phyloP scores from a whole-genome alignment of 1,140 invertebrate genomes.

The Dendroctonus valens region DNA sequence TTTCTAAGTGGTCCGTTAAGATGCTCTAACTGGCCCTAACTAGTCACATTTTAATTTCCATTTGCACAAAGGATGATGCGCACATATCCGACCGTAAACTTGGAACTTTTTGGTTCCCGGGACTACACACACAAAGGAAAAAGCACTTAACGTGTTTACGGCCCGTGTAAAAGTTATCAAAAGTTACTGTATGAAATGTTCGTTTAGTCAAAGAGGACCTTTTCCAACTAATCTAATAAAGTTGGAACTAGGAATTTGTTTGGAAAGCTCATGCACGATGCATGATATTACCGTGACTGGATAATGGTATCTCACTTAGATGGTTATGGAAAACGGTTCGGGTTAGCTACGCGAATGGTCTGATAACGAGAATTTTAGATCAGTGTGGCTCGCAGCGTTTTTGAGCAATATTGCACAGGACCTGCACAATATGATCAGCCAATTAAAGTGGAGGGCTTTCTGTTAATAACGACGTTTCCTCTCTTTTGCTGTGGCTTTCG shows the following conservation, averaged over 20 bases:
- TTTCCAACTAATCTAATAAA: slow-evolving; percentile 30
- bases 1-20: slow-evolving; percentile 16
- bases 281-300: too few relatives aligned
- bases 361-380: too few relatives aligned
- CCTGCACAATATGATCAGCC: too few relatives aligned
- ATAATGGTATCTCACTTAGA: too few relatives aligned
- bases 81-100: slow-evolving; percentile 16
- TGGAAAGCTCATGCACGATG: too few relatives aligned
- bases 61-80: slow-evolving; percentile 22
- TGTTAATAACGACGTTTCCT: too few relatives aligned
- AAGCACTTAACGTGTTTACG: slow-evolving; percentile 30
- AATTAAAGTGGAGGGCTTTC: too few relatives aligned
- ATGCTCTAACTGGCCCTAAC: slow-evolving; percentile 5
- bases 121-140: slow-evolving; percentile 18
- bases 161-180: slow-evolving; percentile 33
- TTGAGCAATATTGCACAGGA: too few relatives aligned
- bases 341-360: too few relatives aligned
- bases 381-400: too few relatives aligned
- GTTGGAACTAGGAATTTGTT: neutral
- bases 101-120: slow-evolving; percentile 11
- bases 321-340: too few relatives aligned
- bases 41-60: slow-evolving; percentile 23
- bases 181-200: slow-evolving; percentile 28
- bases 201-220: slow-evolving; percentile 24
- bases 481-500: too few relatives aligned